Base-by-base conservation (phyloP, 23 tunicate species). In the Trididemnum clinides region DNA sequence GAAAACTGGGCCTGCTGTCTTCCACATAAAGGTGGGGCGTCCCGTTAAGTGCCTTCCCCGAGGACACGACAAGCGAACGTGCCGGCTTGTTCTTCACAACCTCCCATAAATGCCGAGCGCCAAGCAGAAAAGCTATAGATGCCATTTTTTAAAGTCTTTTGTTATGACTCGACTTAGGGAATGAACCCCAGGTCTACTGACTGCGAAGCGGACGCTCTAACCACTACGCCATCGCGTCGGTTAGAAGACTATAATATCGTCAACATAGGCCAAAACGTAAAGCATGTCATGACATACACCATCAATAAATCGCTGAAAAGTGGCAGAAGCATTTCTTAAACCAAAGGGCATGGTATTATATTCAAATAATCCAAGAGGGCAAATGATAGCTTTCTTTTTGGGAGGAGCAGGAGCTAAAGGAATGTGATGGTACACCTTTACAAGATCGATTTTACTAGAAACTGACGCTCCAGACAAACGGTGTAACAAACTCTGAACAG, bases 261-360 rank as follows among this genome's bases (percentile, higher is more conserved):
- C 87, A 29, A 71, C 39, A 70, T 83, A 83, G 1, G 57, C 57
- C 15, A 70, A n/a, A 37, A 71, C 75, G 49, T 64, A 22, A 19
- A 29, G 20, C 80, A 83, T 49, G 50, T 80, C 80, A 22, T 71
- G 75, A 26, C 66, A 83, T 49, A 83, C 80, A 28, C 71, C 34
- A 31, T 83, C 87, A 22, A 83, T 71, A 71, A 70, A 83, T 2
- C 87, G 65, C 33, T 83, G 87, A 44, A 83, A 83, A 2, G 80
- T 83, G 49, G 33, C 38, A 33, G 50, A 25, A 15, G 87, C 87
- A 71, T 83, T 83, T 7, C 80, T 25, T 2, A 83, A 57, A 49
- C 87, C 79, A 71, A 83, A 83, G 1, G 87, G 87, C 72, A 69
- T 28, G n/a, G 29, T 32, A 1, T 22, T 34, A 51, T 70, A 69